Percentiles rank a stretch among this genome's conserved stretches.
These are phyloP conservation scores for Hesperia comma DNA, from an alignment of 2,888 invertebrate species.

Conservation along the genomic window DNA sequence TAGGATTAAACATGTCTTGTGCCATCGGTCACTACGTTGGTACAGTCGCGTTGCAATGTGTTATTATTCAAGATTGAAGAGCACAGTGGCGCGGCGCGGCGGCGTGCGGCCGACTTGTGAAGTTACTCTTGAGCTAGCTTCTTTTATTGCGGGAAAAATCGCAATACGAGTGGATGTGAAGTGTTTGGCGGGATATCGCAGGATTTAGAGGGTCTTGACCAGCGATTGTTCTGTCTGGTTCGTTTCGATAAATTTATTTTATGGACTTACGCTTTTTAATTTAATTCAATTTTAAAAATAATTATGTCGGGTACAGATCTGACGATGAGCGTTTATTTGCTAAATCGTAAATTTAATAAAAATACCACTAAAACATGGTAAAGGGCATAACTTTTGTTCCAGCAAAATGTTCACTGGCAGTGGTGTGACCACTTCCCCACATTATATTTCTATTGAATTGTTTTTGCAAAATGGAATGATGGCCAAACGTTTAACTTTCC, in stretches of 20 bases:
- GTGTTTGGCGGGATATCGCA: constrained; percentile 12
- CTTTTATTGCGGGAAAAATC: constrained; percentile 22
- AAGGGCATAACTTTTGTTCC: too few species aligned
- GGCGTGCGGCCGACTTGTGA: constrained; percentile 17
- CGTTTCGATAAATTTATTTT: background rate
- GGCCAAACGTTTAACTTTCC: too few species aligned
- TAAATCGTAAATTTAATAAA: too few species aligned
- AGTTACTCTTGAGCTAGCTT: constrained; percentile 17
- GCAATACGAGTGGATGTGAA: constrained; percentile 4
- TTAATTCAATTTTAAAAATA: too few species aligned
- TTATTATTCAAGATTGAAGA: background rate
- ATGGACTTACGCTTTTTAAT: too few species aligned
- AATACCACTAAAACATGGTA: too few species aligned
- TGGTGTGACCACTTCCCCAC: too few species aligned
- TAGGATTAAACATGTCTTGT: background rate
- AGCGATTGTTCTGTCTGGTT: constrained; percentile 13
- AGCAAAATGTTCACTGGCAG: too few species aligned
- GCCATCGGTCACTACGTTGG: background rate
- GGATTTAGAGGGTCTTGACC: constrained; percentile 11
- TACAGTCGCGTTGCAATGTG: background rate
- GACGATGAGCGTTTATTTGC: too few species aligned
- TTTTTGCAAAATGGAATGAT: too few species aligned
- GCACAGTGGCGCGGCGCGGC: constrained; percentile 26
- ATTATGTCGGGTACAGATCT: too few species aligned
- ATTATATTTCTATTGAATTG: too few species aligned